phyloP scores from a whole-genome alignment of 2,797 vertebrate genomes.

The Salmo trutta region DNA sequence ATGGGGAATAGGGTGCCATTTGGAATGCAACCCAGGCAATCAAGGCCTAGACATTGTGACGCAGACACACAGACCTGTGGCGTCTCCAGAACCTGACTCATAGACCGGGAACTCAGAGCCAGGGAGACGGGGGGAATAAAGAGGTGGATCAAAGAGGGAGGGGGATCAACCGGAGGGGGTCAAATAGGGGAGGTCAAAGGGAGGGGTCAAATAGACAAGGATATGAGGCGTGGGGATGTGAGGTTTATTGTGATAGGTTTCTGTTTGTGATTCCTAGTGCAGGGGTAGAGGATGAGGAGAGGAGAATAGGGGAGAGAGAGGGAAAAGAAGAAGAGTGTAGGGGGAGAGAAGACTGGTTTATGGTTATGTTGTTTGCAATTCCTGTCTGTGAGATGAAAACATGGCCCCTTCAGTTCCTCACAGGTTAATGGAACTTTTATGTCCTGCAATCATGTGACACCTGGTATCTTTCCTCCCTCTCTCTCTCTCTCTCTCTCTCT shows the following conservation, averaged over 20 bases:
- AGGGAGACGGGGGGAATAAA: conserved; percentile 57
- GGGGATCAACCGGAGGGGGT: neutral
- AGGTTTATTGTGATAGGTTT: neutral
- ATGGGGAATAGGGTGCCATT: neutral
- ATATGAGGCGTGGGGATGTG: neutral
- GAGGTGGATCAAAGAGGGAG: conserved; percentile 56
- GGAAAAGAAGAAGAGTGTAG: conserved; percentile 2
- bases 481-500: conserved; percentile 69
- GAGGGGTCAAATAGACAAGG: neutral
- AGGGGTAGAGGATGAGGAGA: neutral
- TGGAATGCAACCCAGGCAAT: neutral
- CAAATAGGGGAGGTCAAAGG: no score
- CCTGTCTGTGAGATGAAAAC: neutral
- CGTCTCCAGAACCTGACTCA: conserved; percentile 75
- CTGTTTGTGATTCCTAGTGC: neutral
- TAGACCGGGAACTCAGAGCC: conserved; percentile 58
- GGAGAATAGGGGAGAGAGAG: neutral
- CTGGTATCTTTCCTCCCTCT: conserved; percentile 57
- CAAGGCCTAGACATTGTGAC: conserved; percentile 63
- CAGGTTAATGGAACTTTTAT: conserved; percentile 87
- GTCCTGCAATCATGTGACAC: conserved; percentile 92
- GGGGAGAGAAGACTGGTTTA: conserved; percentile 8
- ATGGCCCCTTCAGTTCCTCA: neutral
- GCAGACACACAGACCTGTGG: conserved; percentile 61
- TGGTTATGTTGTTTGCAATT: neutral